Conservation (phyloP, 1,140 invertebrate species). For the Cherax destructor region DNA sequence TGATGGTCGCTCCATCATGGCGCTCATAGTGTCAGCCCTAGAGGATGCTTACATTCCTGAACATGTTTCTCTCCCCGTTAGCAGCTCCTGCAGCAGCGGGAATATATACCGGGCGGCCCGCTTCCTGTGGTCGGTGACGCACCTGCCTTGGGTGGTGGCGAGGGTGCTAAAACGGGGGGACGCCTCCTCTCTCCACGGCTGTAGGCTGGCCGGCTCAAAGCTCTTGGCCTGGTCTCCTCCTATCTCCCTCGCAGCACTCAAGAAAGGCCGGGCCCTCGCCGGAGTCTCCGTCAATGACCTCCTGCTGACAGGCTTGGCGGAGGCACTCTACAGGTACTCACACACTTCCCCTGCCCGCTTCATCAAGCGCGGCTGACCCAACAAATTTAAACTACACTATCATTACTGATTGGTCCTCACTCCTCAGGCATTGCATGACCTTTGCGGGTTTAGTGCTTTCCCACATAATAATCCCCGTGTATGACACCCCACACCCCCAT, state of each 20-base stretch:
- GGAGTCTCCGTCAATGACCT: conserved; percentile 57
- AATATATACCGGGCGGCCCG: background rate
- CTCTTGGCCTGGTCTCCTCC: conserved; percentile 47
- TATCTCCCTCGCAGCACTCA: conserved; percentile 35
- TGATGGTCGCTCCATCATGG: conserved; percentile 45
- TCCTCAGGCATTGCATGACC: no score
- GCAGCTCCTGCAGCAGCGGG: background rate
- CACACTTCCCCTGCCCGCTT: no score
- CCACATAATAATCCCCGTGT: no score
- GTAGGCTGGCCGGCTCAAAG: conserved; percentile 18
- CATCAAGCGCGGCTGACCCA: no score
- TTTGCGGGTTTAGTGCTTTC: no score
- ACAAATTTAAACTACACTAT: no score
- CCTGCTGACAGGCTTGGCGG: conserved; percentile 38
- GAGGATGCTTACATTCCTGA: conserved; percentile 16
- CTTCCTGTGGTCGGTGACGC: conserved; percentile 27
- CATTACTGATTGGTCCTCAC: no score
- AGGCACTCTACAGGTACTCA: conserved; percentile 37
- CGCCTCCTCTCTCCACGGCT: conserved; percentile 26
- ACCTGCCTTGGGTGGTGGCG: conserved; percentile 39
- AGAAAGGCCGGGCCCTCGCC: conserved; percentile 25
- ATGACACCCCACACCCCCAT: no score
- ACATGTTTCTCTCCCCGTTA: background rate
- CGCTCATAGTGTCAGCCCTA: conserved; percentile 33
- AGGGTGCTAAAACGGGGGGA: conserved; percentile 35